Evolutionary conservation across 2,888 invertebrate genomes (phyloP), one percentile per base, ranked within the genome.

Genomic region (Tetramorium bicarinatum): DNA sequence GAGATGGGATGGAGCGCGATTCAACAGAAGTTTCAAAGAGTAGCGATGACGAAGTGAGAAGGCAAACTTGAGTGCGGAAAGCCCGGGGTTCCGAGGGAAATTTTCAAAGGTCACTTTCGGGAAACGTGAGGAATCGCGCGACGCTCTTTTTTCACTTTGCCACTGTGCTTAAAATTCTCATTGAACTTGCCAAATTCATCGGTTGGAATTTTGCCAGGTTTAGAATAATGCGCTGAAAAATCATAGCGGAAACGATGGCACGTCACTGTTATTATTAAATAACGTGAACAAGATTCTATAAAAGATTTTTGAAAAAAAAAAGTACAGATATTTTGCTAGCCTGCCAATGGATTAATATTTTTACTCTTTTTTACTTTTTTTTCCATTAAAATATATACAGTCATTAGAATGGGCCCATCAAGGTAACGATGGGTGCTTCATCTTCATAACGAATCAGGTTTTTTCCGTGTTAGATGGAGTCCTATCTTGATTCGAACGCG

Each of bases 401-500:
- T 21, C 15, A 6, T 52, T 3, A 18, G 15, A 54, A 54, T 4
- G 47, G 18, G 2, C 6, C 25, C 21, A 34, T 47, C 49, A 38
- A 62, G 15, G 21, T 11, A 62, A 75, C 7, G 29, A 34, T 21
- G n/a, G n/a, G n/a, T 13, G 29, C 74, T 75, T 62, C 44, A 76
- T 29, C 34, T 75, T 75, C 56, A 15, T 62, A 62, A 76, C 18
- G 71, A 85, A 67, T 85, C 84, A 54, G 61, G 76, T 87, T 85
- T 87, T 82, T 87, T 69, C 41, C 74, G 56, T 75, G 76, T 77
- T 84, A 84, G 64, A 87, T 67, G 61, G n/a, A 82, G 72, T 85
- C 80, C 76, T 81, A 89, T 87, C 83, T 77, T 82, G 85, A 85
- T 84, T 84, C 82, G 76, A 74, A 80, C 72, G 62, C 54, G 61